Conservation (phyloP, 2,113 vertebrate species). For the Danio rerio region DNA sequence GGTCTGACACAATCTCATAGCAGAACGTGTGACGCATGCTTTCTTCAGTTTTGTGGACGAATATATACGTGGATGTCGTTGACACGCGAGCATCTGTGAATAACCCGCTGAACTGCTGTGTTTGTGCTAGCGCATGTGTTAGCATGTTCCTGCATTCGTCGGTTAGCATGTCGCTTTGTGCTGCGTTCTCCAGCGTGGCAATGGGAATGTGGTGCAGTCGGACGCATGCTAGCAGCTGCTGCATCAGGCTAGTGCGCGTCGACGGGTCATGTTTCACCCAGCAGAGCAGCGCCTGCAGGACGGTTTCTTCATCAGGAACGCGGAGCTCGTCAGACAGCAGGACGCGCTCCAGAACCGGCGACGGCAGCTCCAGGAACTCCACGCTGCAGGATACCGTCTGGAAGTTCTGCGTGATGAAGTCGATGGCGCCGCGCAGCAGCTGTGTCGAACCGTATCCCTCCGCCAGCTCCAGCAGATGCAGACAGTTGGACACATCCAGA, state of each 20-base stretch:
- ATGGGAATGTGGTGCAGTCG: slow-evolving; percentile 89
- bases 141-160: slow-evolving; percentile 46
- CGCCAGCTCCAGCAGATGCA: slow-evolving; percentile 87
- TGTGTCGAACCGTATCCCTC: slow-evolving; percentile 89
- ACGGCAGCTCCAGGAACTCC: slow-evolving; percentile 93
- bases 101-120: slow-evolving; percentile 78
- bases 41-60: slow-evolving; percentile 95
- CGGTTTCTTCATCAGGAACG: slow-evolving; percentile 87
- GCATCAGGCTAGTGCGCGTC: slow-evolving; percentile 79
- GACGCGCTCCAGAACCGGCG: slow-evolving; percentile 83
- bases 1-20: slow-evolving; percentile 88
- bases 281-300: slow-evolving; percentile 82
- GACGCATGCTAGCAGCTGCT: slow-evolving; percentile 82
- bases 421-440: slow-evolving; percentile 81
- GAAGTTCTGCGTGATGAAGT: slow-evolving; percentile 88
- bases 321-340: slow-evolving; percentile 84
- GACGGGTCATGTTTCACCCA: slow-evolving; percentile 85
- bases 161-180: slow-evolving; percentile 77
- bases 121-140: slow-evolving; percentile 77
- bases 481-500: slow-evolving; percentile 89
- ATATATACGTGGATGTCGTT: slow-evolving; percentile 93
- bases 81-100: slow-evolving; percentile 89
- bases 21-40: slow-evolving; percentile 87
- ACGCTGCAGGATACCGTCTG: slow-evolving; percentile 80
- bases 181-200: slow-evolving; percentile 76